Evolutionary conservation across 2,797 vertebrate species (phyloP).

Genomic region (Ptychadena robeensis): DNA sequence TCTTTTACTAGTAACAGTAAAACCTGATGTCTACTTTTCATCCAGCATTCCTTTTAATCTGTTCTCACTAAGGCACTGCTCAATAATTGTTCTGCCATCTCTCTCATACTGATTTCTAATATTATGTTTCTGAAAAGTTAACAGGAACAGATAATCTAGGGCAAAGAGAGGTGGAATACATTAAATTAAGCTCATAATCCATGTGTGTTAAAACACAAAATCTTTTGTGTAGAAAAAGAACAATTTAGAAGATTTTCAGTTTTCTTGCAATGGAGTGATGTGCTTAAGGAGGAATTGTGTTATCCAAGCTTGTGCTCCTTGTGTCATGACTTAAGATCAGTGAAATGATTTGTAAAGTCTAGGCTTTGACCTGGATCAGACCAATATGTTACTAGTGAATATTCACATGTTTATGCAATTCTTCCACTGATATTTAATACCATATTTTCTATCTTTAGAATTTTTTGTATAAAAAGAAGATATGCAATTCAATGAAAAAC

Average conservation of each 20-base stretch:
- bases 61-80: background rate
- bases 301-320: background rate
- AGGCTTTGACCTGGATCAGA: no score
- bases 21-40: background rate
- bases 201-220: constrained; percentile 8
- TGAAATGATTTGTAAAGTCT: no score
- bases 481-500: no score
- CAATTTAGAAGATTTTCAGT: background rate
- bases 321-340: no score
- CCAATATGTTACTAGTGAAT: no score
- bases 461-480: no score
- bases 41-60: background rate
- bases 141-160: constrained; percentile 4
- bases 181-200: constrained; percentile 5
- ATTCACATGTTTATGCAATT: no score
- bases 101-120: constrained; percentile 10
- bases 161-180: constrained; percentile 16
- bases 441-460: no score
- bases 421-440: no score
- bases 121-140: constrained; percentile 9
- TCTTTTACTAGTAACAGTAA: background rate
- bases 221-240: background rate
- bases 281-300: background rate
- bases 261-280: background rate
- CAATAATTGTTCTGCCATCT: constrained; percentile 2